These are phyloP conservation scores for Phalacrocorax aristotelis DNA, from an alignment of 2,113 vertebrate genomes.

Conservation along the genomic window DNA sequence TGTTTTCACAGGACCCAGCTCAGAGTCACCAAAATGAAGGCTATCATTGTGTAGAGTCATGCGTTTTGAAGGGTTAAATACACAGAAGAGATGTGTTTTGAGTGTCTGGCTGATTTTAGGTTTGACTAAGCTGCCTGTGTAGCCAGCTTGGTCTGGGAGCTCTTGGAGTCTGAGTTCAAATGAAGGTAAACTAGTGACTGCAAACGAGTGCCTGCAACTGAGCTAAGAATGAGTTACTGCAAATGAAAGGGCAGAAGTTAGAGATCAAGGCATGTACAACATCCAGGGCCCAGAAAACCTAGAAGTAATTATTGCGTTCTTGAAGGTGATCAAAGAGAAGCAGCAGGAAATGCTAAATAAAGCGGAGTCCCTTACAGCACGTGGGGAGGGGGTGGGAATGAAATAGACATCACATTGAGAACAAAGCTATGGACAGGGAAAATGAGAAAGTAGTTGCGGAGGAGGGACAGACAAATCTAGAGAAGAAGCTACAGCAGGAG, in stretches of 20 bases:
- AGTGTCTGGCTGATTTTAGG: neutral
- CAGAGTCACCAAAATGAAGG: neutral
- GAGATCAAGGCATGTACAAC: constrained; percentile 29
- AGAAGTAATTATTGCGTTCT: constrained; percentile 5
- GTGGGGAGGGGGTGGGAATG: neutral
- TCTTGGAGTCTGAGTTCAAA: neutral
- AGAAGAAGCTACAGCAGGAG: neutral
- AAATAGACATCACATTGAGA: neutral
- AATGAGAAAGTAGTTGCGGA: neutral
- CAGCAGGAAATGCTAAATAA: constrained; percentile 26
- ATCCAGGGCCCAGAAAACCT: constrained; percentile 17
- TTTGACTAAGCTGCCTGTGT: neutral
- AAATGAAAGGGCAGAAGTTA: constrained; percentile 55
- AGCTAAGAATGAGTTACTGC: constrained; percentile 34
- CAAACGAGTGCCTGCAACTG: neutral
- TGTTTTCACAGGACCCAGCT: neutral
- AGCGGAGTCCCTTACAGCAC: neutral
- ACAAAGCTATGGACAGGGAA: neutral
- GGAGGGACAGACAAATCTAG: neutral
- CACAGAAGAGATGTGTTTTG: neutral
- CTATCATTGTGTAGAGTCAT: neutral
- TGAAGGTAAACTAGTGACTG: neutral
- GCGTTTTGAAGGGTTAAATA: neutral
- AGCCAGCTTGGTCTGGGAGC: neutral
- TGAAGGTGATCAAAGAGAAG: constrained; percentile 40